Evolutionary conservation across 2,113 vertebrate genomes (phyloP).

Genomic region (Marmota monax): DNA sequence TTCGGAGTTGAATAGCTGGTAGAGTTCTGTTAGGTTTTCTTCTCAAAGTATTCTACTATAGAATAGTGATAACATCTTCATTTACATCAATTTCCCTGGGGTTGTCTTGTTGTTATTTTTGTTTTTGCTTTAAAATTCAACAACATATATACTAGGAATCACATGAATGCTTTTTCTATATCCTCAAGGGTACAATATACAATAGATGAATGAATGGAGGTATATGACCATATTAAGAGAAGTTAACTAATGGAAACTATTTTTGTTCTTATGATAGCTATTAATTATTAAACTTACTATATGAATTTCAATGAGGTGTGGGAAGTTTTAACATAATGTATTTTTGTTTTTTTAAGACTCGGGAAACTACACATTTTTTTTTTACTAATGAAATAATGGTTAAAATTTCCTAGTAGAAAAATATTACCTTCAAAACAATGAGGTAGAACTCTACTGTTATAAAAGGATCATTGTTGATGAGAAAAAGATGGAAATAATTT

Average conservation of each 20-base stretch:
- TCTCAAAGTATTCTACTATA: background rate
- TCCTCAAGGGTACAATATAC: background rate
- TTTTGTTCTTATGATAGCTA: background rate
- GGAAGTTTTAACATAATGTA: background rate
- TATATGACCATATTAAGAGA: background rate
- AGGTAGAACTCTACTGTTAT: background rate
- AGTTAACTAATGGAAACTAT: constrained; percentile 11
- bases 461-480: background rate
- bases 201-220: background rate
- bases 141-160: background rate
- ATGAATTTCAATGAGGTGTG: constrained; percentile 3
- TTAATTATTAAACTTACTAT: background rate
- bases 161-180: background rate
- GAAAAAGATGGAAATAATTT: background rate
- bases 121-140: background rate
- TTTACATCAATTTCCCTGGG: background rate
- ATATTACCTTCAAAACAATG: background rate
- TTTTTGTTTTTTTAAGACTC: background rate
- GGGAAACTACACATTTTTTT: background rate
- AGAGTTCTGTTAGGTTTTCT: background rate
- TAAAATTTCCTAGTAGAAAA: background rate
- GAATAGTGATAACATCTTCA: background rate
- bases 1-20: background rate
- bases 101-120: background rate
- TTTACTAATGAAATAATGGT: constrained; percentile 19